phyloP scores from a whole-genome alignment of 1,140 invertebrate genomes.

The Drosophila willistoni region DNA sequence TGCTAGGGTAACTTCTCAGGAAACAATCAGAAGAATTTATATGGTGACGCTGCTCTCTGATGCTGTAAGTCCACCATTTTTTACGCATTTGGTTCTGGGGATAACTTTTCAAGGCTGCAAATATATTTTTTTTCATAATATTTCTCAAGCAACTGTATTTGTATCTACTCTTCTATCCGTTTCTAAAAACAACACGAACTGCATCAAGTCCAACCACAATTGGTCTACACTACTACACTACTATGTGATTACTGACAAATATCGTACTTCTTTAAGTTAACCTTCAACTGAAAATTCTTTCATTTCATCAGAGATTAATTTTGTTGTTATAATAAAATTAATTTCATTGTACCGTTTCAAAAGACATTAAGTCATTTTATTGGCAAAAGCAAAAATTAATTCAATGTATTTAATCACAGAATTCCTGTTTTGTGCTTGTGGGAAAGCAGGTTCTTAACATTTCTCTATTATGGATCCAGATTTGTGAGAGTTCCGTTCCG shows the following conservation, averaged over 20 bases:
- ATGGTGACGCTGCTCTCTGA: background rate
- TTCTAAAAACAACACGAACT: background rate
- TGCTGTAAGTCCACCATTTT: background rate
- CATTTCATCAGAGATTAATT: background rate
- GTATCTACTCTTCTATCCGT: slow-evolving; percentile 18
- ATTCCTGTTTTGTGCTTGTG: slow-evolving; percentile 46
- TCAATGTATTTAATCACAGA: slow-evolving; percentile 3
- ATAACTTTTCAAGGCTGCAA: slow-evolving; percentile 36
- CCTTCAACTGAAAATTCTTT: background rate
- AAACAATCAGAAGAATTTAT: background rate
- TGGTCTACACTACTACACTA: slow-evolving; percentile 4
- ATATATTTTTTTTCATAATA: background rate
- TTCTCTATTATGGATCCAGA: slow-evolving; percentile 24
- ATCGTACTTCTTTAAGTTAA: background rate
- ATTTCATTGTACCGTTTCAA: slow-evolving; percentile 18
- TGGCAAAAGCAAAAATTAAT: slow-evolving; percentile 4
- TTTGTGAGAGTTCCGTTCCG: slow-evolving; percentile 42
- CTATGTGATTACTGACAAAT: slow-evolving; percentile 30
- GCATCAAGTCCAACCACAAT: slow-evolving; percentile 6
- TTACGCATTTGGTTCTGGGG: slow-evolving; percentile 23
- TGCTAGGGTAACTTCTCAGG: background rate
- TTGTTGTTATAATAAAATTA: background rate
- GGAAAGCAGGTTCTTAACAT: slow-evolving; percentile 45
- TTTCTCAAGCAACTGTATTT: slow-evolving; percentile 41
- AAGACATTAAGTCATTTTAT: slow-evolving; percentile 37